phyloP scores from a whole-genome alignment of 2,888 invertebrate species.

The Enchytraeus crypticus region DNA sequence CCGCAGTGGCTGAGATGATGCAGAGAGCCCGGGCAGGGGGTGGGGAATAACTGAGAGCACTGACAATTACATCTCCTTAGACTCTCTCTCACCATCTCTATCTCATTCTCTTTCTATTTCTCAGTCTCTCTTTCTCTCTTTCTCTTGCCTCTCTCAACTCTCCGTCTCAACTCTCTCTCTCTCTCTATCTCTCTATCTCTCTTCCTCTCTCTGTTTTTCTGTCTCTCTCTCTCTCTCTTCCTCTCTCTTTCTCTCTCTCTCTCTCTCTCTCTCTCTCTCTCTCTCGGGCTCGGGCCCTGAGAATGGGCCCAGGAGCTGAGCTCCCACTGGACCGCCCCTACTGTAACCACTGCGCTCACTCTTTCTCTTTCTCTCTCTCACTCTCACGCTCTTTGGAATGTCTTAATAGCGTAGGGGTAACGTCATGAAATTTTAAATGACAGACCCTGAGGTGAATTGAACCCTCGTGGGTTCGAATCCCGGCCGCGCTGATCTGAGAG shows the following conservation, averaged over 20 bases:
- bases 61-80: not conserved
- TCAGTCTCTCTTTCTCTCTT: too few species aligned
- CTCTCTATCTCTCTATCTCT: too few species aligned
- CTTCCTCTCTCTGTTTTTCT: too few species aligned
- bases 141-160: not conserved
- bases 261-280: not conserved
- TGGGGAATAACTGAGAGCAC: not conserved
- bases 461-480: too few species aligned
- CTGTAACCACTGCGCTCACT: not conserved
- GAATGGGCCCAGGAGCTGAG: too few species aligned
- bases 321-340: too few species aligned
- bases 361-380: not conserved
- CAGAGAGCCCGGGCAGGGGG: conserved; percentile 44
- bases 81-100: not conserved
- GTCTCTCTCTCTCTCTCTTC: not conserved
- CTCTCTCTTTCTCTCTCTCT: not conserved
- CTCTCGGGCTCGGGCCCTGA: too few species aligned
- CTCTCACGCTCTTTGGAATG: too few species aligned
- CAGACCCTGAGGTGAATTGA: too few species aligned
- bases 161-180: not conserved
- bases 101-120: not conserved
- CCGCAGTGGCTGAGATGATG: conserved; percentile 77
- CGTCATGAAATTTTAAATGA: too few species aligned
- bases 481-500: too few species aligned
- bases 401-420: too few species aligned